Base-by-base conservation (phyloP, 2,888 invertebrate species). In the Ramazzottius varieornatus region DNA sequence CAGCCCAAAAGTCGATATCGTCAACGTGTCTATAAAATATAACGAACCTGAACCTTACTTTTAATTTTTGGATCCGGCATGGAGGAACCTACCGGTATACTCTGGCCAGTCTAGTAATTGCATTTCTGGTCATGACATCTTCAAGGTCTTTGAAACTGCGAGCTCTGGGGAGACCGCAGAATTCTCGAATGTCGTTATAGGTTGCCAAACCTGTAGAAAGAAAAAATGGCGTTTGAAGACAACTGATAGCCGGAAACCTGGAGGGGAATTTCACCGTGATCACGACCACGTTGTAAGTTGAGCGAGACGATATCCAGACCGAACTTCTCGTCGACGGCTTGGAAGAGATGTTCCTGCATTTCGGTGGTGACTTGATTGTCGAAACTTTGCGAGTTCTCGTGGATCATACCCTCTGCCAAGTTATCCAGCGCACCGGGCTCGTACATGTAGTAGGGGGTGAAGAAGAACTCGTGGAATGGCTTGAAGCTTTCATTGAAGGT, bases 181-280 rank as follows among this genome's bases (percentile, higher is more conserved):
- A 54, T 54, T 54, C 54, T 16, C 54, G 54, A 24, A 54, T 24
- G 24, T 54, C 54, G 54, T 54, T 54, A 29, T 54, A 54, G 4
- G 54, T 54, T 13, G 54, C 54, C 54, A 54, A 29, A 29, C 54
- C 54, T 54, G 54, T 24, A 24, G 13, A 54, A n/a, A 54, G 4
- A 54, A 40, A 40, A 40, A 13, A n/a, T n/a, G n/a, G n/a, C n/a
- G n/a, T n/a, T n/a, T n/a, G n/a, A n/a, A n/a, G n/a, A n/a, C n/a
- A n/a, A n/a, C n/a, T n/a, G n/a, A n/a, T n/a, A n/a, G n/a, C n/a
- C n/a, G n/a, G n/a, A n/a, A n/a, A n/a, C n/a, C n/a, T n/a, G n/a
- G n/a, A n/a, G n/a, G n/a, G n/a, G n/a, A n/a, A n/a, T n/a, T 54
- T 54, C 24, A 54, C 54, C 54, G 24, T 54, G 54, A 54, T 54